These are phyloP conservation scores for Cremastobaeus sp. DNA, from an alignment of 2,888 invertebrate species.

Conservation along the genomic window DNA sequence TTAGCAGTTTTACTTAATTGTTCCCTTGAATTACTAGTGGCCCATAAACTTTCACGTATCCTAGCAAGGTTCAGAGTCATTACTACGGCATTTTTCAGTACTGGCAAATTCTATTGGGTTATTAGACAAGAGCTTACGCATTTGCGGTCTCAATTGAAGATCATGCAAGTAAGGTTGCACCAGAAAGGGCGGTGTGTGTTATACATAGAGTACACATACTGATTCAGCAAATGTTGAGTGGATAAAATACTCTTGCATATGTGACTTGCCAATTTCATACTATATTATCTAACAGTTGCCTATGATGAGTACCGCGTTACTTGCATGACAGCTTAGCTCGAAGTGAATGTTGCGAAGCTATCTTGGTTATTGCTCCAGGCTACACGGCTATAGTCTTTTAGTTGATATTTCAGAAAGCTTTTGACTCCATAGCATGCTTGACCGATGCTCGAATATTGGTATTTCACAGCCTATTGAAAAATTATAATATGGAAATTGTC, in stretches of 20 bases:
- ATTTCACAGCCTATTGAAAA: background rate
- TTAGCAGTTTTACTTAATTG: no score
- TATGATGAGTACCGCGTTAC: slow-evolving; percentile 25
- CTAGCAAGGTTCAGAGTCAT: no score
- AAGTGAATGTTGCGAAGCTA: slow-evolving; percentile 22
- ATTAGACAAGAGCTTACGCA: slow-evolving; percentile 28
- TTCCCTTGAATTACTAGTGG: no score
- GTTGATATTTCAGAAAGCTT: slow-evolving; percentile 22
- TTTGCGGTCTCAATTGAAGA: slow-evolving; percentile 24
- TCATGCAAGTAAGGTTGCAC: slow-evolving; percentile 36
- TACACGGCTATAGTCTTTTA: slow-evolving; percentile 36
- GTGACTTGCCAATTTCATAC: slow-evolving; percentile 42
- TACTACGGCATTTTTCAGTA: background rate
- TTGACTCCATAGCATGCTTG: slow-evolving; percentile 25
- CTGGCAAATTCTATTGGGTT: slow-evolving; percentile 29
- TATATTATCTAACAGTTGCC: slow-evolving; percentile 37
- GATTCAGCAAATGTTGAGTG: slow-evolving; percentile 38
- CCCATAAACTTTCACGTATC: no score
- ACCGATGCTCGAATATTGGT: slow-evolving; percentile 21
- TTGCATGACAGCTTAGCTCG: slow-evolving; percentile 39
- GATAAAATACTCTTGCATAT: slow-evolving; percentile 41
- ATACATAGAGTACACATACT: slow-evolving; percentile 30
- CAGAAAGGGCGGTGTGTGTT: slow-evolving; percentile 36
- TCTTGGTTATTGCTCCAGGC: slow-evolving; percentile 37
- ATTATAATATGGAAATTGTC: slow-evolving; percentile 25